A percentile compares a stretch with the other conserved stretches of the same genome.
Conservation (phyloP, 2,888 invertebrate genomes). For the Vanessa cardui region DNA sequence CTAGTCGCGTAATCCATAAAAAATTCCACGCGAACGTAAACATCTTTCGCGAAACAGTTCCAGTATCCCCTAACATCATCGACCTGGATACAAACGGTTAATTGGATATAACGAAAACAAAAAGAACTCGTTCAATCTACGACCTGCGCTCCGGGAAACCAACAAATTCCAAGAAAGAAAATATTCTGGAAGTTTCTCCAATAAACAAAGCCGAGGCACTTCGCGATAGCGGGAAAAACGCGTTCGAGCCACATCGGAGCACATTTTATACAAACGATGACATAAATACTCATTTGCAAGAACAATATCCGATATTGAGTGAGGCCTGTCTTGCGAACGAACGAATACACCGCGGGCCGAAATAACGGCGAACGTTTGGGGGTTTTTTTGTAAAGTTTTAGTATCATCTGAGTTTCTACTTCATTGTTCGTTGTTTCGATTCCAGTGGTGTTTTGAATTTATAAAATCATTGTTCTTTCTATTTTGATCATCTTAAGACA, state of each 20-base stretch:
- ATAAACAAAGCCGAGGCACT: conserved; percentile 50
- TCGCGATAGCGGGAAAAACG: conserved; percentile 57
- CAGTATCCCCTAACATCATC: conserved; percentile 1
- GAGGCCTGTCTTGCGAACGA: conserved; percentile 75
- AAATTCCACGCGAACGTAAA: not conserved
- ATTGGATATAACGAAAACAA: conserved; percentile 19
- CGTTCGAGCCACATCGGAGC: conserved; percentile 56
- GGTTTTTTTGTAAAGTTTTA: no score
- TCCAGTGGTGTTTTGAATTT: no score
- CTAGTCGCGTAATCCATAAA: no score
- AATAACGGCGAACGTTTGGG: not conserved
- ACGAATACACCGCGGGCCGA: conserved; percentile 37
- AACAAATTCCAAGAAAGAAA: conserved; percentile 44
- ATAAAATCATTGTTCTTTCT: no score
- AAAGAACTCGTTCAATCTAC: conserved; percentile 13
- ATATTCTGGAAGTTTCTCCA: conserved; percentile 47
- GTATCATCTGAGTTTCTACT: no score
- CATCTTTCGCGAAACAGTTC: not conserved
- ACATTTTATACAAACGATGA: conserved; percentile 80
- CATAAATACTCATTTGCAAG: conserved; percentile 82
- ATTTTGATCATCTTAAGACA: no score
- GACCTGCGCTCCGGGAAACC: conserved; percentile 20
- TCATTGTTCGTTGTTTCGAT: no score
- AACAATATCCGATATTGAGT: conserved; percentile 83
- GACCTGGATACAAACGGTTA: conserved; percentile 12